phyloP scores from a whole-genome alignment of 2,888 invertebrate genomes.

The Camptogramma bilineatum region DNA sequence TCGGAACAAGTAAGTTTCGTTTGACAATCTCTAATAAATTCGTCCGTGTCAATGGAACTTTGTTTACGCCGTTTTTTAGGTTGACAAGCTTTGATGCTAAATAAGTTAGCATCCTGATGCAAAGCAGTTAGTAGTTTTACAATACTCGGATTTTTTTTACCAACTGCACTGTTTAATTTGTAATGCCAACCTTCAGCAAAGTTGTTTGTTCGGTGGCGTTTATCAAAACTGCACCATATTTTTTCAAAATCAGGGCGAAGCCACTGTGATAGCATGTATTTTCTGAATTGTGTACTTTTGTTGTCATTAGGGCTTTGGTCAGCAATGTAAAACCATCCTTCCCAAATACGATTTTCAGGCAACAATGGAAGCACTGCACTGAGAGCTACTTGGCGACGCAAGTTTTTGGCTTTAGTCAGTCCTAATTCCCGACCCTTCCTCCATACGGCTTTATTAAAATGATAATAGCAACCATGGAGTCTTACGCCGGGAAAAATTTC shows the following conservation, averaged over 20 bases:
- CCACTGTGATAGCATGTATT: conserved; percentile 23
- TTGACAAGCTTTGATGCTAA: not conserved
- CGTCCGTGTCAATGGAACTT: not conserved
- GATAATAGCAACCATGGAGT: conserved; percentile 26
- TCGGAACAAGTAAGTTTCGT: not conserved
- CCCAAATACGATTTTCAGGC: conserved; percentile 11
- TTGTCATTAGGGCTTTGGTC: conserved; percentile 17
- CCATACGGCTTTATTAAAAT: conserved; percentile 22
- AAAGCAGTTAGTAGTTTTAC: not conserved
- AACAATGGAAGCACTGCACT: conserved; percentile 20
- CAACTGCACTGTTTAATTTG: conserved; percentile 8
- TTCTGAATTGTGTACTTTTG: conserved; percentile 16
- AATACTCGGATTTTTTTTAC: not conserved
- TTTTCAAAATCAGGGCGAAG: conserved; percentile 12
- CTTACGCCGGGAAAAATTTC: conserved; percentile 17
- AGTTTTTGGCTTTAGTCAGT: conserved; percentile 12
- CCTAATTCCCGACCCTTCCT: conserved; percentile 21
- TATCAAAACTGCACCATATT: conserved; percentile 19
- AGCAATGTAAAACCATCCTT: conserved; percentile 11
- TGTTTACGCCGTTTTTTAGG: not conserved
- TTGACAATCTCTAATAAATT: not conserved
- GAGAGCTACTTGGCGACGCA: conserved; percentile 16
- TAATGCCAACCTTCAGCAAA: conserved; percentile 14
- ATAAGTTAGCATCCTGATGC: not conserved
- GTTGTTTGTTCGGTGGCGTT: conserved; percentile 16